Percentiles rank a stretch among this genome's conserved stretches.
These are phyloP conservation scores for Poicephalus gulielmi DNA, from an alignment of 2,113 vertebrate genomes.

Conservation along the genomic window DNA sequence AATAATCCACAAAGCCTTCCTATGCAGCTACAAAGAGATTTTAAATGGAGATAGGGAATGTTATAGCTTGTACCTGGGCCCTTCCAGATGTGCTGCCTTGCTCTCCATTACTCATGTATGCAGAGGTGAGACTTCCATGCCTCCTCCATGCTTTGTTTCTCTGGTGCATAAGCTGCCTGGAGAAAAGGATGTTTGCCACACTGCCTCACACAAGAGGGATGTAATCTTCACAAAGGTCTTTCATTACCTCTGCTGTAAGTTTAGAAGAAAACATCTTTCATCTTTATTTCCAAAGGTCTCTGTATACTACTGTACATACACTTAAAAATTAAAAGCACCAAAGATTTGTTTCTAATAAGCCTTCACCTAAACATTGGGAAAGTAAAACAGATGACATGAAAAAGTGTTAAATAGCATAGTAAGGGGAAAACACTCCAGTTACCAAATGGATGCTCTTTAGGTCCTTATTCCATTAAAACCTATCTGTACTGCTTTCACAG, in stretches of 20 bases:
- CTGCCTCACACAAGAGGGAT: neutral
- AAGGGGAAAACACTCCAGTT: neutral
- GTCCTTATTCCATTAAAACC: neutral
- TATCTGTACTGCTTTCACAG: neutral
- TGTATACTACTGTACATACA: neutral
- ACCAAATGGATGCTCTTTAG: neutral
- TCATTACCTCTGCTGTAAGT: neutral
- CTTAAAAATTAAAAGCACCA: neutral
- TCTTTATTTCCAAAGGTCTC: neutral
- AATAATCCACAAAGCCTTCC: neutral
- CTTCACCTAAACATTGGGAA: neutral
- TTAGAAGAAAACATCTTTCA: neutral
- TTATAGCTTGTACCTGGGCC: neutral
- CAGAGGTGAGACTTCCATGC: neutral
- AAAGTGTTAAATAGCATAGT: neutral
- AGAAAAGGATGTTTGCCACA: neutral
- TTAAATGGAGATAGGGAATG: neutral
- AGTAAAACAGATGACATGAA: neutral
- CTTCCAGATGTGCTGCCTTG: neutral
- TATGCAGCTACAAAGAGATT: slow-evolving; percentile 10
- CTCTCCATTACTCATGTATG: fast-evolving
- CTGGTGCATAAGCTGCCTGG: neutral
- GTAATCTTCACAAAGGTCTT: neutral
- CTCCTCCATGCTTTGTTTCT: neutral
- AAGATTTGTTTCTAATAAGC: neutral